Conservation (phyloP, 2,888 invertebrate species). For the Lycia hirtaria region DNA sequence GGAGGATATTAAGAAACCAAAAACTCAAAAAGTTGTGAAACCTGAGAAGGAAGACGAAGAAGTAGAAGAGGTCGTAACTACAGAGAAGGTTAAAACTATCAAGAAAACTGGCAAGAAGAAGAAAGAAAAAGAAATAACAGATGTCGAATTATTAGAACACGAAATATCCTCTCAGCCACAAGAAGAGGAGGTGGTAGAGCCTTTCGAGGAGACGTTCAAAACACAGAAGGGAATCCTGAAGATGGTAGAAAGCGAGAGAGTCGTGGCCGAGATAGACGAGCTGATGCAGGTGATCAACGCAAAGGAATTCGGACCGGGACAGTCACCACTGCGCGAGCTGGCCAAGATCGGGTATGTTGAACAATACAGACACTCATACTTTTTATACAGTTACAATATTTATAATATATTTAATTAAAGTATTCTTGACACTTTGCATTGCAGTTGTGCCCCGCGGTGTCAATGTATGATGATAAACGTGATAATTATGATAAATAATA, state of each 20-base stretch:
- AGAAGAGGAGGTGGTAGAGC: constrained; percentile 82
- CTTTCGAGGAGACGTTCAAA: constrained; percentile 83
- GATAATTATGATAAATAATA: no score
- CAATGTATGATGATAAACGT: no score
- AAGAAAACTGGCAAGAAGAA: constrained; percentile 85
- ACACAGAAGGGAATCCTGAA: constrained; percentile 82
- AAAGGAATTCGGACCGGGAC: constrained; percentile 92
- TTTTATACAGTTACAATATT: no score
- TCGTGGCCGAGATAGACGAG: constrained; percentile 91
- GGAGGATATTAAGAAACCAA: constrained; percentile 57
- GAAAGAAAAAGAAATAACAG: constrained; percentile 74
- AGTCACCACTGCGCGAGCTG: constrained; percentile 91
- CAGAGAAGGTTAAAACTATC: constrained; percentile 82
- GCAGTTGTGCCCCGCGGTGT: no score
- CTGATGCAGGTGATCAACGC: constrained; percentile 90
- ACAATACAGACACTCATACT: neutral
- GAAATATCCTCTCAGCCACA: constrained; percentile 85
- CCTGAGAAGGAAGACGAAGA: constrained; percentile 50
- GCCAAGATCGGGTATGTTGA: constrained; percentile 90
- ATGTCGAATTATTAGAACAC: constrained; percentile 85
- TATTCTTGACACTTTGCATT: no score
- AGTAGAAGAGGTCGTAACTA: constrained; percentile 74
- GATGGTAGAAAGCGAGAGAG: constrained; percentile 83
- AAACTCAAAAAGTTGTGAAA: constrained; percentile 54
- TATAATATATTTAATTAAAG: no score